Evolutionary conservation across 2,888 invertebrate species (phyloP).

Genomic region (Branchipolynoe longqiensis): DNA sequence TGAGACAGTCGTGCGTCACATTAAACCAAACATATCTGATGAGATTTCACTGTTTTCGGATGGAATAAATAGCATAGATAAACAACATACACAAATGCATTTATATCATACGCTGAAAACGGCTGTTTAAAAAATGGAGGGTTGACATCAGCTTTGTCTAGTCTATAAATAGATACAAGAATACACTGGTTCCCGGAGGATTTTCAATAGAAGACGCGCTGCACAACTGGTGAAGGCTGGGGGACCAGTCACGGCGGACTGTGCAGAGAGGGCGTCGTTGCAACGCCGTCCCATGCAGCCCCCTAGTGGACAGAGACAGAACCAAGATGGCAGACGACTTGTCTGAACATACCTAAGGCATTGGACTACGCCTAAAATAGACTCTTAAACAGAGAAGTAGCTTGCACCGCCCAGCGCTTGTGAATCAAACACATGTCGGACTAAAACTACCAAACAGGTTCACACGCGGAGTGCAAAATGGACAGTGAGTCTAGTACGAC

Average conservation of each 20-base stretch:
- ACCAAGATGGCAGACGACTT: background rate
- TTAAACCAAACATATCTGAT: no score
- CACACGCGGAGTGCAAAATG: no score
- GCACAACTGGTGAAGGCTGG: background rate
- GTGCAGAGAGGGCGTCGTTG: background rate
- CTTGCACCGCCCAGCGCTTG: background rate
- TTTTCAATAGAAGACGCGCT: background rate
- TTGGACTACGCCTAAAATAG: background rate
- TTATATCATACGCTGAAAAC: conserved; percentile 5
- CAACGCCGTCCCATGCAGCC: background rate
- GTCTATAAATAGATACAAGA: background rate
- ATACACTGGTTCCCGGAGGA: conserved; percentile 28
- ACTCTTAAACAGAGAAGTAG: background rate
- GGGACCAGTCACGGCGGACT: background rate
- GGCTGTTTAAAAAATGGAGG: conserved; percentile 15
- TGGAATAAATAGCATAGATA: background rate
- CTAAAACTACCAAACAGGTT: background rate
- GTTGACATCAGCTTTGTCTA: background rate
- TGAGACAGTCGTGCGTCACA: no score
- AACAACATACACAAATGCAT: background rate
- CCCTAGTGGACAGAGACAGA: background rate
- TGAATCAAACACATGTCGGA: background rate
- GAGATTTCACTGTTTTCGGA: no score
- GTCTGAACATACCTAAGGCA: no score
- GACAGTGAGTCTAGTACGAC: no score